Conservation (phyloP, 2,888 invertebrate species). For the Dermolepida albohirtum region DNA sequence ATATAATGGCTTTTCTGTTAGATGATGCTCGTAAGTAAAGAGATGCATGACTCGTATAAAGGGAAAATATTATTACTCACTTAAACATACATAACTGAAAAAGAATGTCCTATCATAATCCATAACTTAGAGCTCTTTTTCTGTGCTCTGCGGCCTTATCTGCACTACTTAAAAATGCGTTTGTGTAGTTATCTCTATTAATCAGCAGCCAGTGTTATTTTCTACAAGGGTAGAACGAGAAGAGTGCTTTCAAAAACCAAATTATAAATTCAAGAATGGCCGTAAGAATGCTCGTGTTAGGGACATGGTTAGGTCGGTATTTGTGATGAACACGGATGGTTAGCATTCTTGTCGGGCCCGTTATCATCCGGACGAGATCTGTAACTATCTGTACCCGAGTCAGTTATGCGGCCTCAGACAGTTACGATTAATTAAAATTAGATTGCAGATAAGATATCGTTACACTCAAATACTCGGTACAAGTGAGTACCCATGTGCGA, state of each 20-base stretch:
- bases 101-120: neutral
- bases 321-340: conserved; percentile 61
- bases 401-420: conserved; percentile 59
- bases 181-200: conserved; percentile 38
- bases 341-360: conserved; percentile 57
- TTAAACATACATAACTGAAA: neutral
- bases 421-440: conserved; percentile 63
- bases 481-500: conserved; percentile 38
- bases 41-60: too few species aligned
- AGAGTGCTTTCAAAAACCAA: conserved; percentile 39
- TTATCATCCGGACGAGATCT: conserved; percentile 58
- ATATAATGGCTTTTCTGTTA: too few species aligned
- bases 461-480: conserved; percentile 46
- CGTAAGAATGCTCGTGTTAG: conserved; percentile 47
- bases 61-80: neutral
- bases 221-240: conserved; percentile 28
- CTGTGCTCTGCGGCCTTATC: conserved; percentile 20
- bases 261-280: conserved; percentile 50
- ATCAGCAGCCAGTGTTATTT: conserved; percentile 30
- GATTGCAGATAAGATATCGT: conserved; percentile 60
- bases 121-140: conserved; percentile 8
- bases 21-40: too few species aligned
- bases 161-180: conserved; percentile 40
- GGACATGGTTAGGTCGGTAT: conserved; percentile 56
- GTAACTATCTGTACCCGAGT: conserved; percentile 57